Evolutionary conservation across 2,797 vertebrate species (phyloP).

Genomic region (Myoxocephalus aenaeus): DNA sequence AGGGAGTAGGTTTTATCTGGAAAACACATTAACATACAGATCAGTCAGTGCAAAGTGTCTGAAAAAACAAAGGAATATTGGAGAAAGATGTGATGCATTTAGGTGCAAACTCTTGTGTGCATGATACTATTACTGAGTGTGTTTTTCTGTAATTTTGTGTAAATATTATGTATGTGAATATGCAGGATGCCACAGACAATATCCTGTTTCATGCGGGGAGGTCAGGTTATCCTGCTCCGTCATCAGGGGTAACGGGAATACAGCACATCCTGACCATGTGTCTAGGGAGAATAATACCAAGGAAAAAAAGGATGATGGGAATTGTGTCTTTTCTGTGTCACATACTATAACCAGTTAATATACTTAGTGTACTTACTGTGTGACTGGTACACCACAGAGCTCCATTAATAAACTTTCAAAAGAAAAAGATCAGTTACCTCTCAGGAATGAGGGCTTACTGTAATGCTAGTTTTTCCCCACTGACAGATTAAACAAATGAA

Average conservation of each 20-base stretch:
- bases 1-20: constrained; percentile 34
- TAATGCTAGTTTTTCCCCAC: constrained; percentile 6
- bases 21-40: not conserved
- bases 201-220: constrained; percentile 54
- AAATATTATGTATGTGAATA: constrained; percentile 8
- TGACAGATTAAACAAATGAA: constrained; percentile 10
- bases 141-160: constrained; percentile 22
- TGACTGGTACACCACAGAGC: not conserved
- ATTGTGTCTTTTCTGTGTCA: constrained; percentile 9
- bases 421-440: constrained; percentile 30
- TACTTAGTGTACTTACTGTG: constrained; percentile 23
- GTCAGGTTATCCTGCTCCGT: constrained; percentile 41
- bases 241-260: constrained; percentile 53
- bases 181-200: constrained; percentile 15
- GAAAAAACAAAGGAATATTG: not conserved
- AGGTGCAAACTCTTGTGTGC: not conserved
- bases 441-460: constrained; percentile 28
- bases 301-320: constrained; percentile 44
- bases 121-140: not conserved
- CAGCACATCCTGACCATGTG: constrained; percentile 9
- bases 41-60: not conserved
- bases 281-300: constrained; percentile 17
- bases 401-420: constrained; percentile 11
- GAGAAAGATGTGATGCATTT: not conserved
- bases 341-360: constrained; percentile 37